phyloP scores from a whole-genome alignment of 2,797 vertebrate species.

The Delichon dasypus region DNA sequence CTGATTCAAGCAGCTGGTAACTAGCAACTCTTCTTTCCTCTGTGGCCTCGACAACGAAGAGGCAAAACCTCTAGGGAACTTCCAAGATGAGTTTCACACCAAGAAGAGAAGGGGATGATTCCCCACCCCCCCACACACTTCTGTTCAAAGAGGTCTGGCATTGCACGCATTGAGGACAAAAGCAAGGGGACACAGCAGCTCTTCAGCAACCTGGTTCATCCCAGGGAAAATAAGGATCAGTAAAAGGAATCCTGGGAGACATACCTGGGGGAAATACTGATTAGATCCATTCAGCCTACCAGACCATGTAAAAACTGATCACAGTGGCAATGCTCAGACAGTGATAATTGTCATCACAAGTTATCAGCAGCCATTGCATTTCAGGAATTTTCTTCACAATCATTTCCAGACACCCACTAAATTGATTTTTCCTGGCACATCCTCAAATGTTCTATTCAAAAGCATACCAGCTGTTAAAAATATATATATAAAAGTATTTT shows the following conservation, averaged over 20 bases:
- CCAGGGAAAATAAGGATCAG: not conserved
- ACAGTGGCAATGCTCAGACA: not conserved
- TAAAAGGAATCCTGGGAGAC: not conserved
- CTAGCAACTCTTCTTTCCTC: not conserved
- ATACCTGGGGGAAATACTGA: not conserved
- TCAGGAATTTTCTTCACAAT: not conserved
- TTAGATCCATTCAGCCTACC: not conserved
- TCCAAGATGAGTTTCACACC: not conserved
- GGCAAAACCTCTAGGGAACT: not conserved
- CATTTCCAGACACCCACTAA: not conserved
- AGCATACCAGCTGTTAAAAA: not conserved
- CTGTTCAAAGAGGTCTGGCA: not conserved
- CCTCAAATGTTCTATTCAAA: not conserved
- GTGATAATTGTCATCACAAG: not conserved
- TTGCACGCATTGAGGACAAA: not conserved
- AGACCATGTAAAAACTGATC: not conserved
- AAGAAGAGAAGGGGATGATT: not conserved
- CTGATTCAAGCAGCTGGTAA: not conserved
- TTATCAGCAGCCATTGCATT: not conserved
- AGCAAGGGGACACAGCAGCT: not conserved
- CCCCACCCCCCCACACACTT: not conserved
- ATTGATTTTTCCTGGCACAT: not conserved
- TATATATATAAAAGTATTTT: not conserved
- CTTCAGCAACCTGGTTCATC: not conserved
- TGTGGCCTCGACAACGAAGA: not conserved